These are phyloP conservation scores for Drosophila carrolli DNA, from an alignment of 1,140 invertebrate genomes.

Conservation along the genomic window DNA sequence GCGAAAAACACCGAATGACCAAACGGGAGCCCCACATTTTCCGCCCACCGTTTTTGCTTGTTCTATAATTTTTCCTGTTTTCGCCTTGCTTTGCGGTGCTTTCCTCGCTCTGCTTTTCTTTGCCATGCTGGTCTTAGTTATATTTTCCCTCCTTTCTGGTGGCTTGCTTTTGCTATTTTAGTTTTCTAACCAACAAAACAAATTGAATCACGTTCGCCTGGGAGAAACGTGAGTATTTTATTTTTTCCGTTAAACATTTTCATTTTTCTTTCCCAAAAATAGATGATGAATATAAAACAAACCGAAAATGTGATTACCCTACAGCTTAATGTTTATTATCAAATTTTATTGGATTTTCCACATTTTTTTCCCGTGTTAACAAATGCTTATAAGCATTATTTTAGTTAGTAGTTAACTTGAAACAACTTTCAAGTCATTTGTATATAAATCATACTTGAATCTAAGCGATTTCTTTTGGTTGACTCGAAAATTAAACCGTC, in stretches of 20 bases:
- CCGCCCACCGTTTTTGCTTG: slow-evolving; percentile 37
- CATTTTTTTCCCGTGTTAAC: not conserved
- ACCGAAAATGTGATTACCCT: slow-evolving; percentile 26
- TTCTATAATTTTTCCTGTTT: slow-evolving; percentile 55
- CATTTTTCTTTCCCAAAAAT: slow-evolving; percentile 68
- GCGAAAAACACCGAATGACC: slow-evolving; percentile 27
- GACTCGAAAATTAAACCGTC: too few species aligned
- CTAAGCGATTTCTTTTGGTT: too few species aligned
- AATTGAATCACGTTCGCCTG: slow-evolving; percentile 81
- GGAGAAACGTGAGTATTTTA: slow-evolving; percentile 81
- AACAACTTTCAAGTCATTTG: too few species aligned
- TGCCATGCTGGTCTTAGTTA: slow-evolving; percentile 53
- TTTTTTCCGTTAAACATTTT: slow-evolving; percentile 83
- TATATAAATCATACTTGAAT: too few species aligned
- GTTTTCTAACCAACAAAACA: slow-evolving; percentile 82
- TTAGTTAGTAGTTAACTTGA: too few species aligned
- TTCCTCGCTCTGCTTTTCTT: slow-evolving; percentile 32
- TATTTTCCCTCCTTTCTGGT: slow-evolving; percentile 41
- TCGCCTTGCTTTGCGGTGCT: slow-evolving; percentile 36
- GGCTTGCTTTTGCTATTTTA: slow-evolving; percentile 71
- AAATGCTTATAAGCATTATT: too few species aligned
- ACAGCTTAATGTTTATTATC: not conserved
- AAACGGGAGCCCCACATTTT: slow-evolving; percentile 48
- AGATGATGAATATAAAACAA: slow-evolving; percentile 23
- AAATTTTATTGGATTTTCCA: not conserved